These are phyloP conservation scores for Paedocypris micromegethes DNA, from an alignment of 2,797 vertebrate genomes.

Conservation along the genomic window DNA sequence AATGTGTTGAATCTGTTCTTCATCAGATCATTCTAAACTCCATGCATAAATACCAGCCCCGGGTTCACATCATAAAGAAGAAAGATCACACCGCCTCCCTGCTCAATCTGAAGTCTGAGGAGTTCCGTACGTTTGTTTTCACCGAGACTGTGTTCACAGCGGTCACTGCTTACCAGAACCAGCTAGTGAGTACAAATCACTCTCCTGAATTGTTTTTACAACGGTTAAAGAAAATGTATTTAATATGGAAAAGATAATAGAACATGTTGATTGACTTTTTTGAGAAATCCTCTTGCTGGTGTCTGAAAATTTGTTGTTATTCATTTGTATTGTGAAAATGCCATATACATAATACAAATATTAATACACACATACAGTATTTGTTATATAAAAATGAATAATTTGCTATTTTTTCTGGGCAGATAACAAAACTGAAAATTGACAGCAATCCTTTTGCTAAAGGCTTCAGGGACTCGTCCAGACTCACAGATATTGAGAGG, in stretches of 20 bases:
- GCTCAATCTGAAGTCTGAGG: conserved; percentile 95
- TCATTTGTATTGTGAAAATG: too few relatives aligned
- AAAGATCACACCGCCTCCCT: conserved; percentile 96
- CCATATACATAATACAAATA: background rate
- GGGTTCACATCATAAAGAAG: conserved; percentile 99
- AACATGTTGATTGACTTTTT: background rate
- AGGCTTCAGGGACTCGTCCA: conserved; percentile 97
- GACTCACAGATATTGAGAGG: conserved; percentile 99
- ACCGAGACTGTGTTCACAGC: conserved; percentile 96
- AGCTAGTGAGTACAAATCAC: conserved; percentile 76
- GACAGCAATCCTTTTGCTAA: conserved; percentile 99
- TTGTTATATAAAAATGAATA: too few relatives aligned
- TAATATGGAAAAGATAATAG: background rate
- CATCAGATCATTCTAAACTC: conserved; percentile 95
- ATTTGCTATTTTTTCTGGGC: conserved; percentile 22
- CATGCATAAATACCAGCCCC: conserved; percentile 98
- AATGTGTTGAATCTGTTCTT: background rate
- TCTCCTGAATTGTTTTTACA: background rate
- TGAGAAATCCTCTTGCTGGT: too few relatives aligned
- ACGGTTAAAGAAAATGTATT: background rate
- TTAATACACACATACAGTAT: too few relatives aligned
- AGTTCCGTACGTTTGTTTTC: conserved; percentile 95
- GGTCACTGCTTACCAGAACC: conserved; percentile 97
- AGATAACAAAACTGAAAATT: conserved; percentile 99
- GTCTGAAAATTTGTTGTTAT: too few relatives aligned